Base-by-base conservation (phyloP, 2,113 vertebrate species). In the Ptilorrhoa leucosticta region DNA sequence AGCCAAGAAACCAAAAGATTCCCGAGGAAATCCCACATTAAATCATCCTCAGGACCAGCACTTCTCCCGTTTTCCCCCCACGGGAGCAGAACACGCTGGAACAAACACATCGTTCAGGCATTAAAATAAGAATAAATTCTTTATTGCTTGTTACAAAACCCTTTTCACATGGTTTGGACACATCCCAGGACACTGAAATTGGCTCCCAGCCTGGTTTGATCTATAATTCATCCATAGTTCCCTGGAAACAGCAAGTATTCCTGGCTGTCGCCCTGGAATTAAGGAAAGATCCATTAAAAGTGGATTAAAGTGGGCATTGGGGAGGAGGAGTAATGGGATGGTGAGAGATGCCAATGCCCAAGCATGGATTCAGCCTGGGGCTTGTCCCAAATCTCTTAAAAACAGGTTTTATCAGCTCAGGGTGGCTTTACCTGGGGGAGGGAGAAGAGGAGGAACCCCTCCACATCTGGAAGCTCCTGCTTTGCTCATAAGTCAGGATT, bases 71-170 rank as follows among this genome's bases (percentile, higher is more conserved):
- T 30, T 27, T 33, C 1, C 6, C 20, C 35, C 9, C n/a, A 2
- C 1, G 0, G 10, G 69, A 71, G 73, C 30, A 9, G 42, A n/a
- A 30, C 15, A 30, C 1, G 6, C 7, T 5, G 33, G 35, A 53
- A 92, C 48, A 87, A 81, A 94, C 61, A 42, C 23, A 26, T 53
- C 8, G 1, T 33, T 50, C 44, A 61, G 57, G 22, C 86, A 3
- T 35, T 18, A 24, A 44, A 66, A 40, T 20, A 13, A 48, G 76
- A 45, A 12, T 4, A 15, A 14, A 58, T 26, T 30, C 53, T 90
- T 92, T 94, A 94, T 90, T 95, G 19, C 19, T 58, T 5, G 2
- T 33, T 84, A 87, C 78, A 95, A 45, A 72, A 53, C 5, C 21
- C 65, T 35, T 90, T 77, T 45, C 45, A 77, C 73, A 60, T 0